A percentile compares a stretch with the other conserved stretches of the same genome.
Evolutionary conservation across 2,888 invertebrate species (phyloP).

Genomic region (Sinotaia quadrata): DNA sequence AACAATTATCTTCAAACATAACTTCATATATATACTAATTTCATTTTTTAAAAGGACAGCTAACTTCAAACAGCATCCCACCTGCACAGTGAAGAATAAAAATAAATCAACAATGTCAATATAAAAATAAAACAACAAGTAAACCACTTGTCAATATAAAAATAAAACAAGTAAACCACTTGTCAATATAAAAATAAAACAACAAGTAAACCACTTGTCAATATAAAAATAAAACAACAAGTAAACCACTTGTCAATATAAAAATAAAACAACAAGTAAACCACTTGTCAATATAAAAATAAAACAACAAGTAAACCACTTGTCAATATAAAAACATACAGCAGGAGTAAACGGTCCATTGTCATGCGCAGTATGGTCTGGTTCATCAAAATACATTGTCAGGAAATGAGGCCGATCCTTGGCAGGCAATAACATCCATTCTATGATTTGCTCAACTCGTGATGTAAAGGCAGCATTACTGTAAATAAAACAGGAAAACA

Average conservation of each 20-base stretch:
- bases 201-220: no score
- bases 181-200: no score
- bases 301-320: background rate
- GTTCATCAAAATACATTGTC: conserved; percentile 59
- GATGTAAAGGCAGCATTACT: conserved; percentile 73
- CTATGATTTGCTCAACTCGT: conserved; percentile 77
- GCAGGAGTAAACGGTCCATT: conserved; percentile 48
- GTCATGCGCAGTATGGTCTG: conserved; percentile 53
- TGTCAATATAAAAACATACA: background rate
- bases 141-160: no score
- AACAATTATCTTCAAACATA: no score
- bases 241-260: no score
- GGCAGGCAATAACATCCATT: conserved; percentile 54
- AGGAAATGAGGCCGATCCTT: conserved; percentile 48
- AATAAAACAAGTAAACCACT: no score
- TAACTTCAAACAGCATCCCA: no score
- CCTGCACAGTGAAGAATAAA: no score
- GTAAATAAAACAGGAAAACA: background rate
- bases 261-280: background rate
- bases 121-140: no score
- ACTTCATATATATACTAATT: background rate
- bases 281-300: background rate
- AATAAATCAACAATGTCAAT: no score
- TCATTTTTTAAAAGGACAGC: no score
- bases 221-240: no score